Conservation (phyloP, 1,140 invertebrate genomes). For the Eriosoma lanigerum region DNA sequence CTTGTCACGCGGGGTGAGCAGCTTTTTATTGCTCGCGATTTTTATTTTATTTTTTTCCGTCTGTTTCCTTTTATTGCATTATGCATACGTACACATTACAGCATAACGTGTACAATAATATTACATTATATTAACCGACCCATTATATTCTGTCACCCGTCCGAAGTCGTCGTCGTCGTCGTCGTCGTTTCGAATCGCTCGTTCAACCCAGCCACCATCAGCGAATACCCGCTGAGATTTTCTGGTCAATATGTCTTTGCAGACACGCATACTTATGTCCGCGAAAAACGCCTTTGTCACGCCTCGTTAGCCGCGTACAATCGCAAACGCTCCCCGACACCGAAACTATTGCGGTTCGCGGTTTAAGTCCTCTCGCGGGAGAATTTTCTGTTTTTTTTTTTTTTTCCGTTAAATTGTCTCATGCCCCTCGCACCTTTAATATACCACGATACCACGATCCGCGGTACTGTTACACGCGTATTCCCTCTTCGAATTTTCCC, state of each 20-base stretch:
- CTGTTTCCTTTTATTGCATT: slow-evolving; percentile 33
- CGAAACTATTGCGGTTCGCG: too few relatives aligned
- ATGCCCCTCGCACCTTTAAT: neutral
- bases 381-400: slow-evolving; percentile 11
- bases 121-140: too few relatives aligned
- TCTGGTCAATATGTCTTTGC: slow-evolving; percentile 24
- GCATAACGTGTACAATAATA: too few relatives aligned
- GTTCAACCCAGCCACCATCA: too few relatives aligned
- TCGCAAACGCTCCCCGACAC: neutral
- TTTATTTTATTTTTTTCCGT: slow-evolving; percentile 1
- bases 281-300: slow-evolving; percentile 36
- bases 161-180: neutral
- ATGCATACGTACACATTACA: neutral
- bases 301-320: slow-evolving; percentile 31
- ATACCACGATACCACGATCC: neutral
- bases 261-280: neutral
- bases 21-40: slow-evolving; percentile 8
- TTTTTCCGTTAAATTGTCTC: slow-evolving; percentile 24
- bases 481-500: neutral
- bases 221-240: slow-evolving; percentile 44
- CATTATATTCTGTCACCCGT: slow-evolving; percentile 40
- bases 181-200: neutral
- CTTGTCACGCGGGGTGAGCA: slow-evolving; percentile 40
- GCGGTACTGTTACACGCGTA: neutral
- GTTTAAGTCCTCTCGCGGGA: neutral